Percentiles rank a stretch among this genome's conserved stretches.
Evolutionary conservation across 2,113 vertebrate species (phyloP).

Genomic region (Fregata magnificens): DNA sequence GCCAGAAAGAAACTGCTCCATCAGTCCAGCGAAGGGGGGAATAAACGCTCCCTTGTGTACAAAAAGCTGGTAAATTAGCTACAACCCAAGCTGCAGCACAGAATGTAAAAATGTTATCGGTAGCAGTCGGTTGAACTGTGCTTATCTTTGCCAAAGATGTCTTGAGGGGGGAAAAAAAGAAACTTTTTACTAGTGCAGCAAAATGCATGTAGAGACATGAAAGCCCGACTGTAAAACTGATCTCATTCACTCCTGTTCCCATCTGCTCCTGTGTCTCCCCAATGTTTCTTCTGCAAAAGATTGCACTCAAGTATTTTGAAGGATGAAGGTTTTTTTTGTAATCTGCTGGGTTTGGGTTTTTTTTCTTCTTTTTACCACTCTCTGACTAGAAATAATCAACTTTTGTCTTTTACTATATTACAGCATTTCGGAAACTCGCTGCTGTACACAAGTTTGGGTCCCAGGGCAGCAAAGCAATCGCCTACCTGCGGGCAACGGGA

Average conservation of each 20-base stretch:
- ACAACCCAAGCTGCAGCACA: not conserved
- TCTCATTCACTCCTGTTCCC: not conserved
- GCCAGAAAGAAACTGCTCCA: not conserved
- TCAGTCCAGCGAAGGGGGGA: not conserved
- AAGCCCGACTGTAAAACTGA: not conserved
- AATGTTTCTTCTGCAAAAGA: not conserved
- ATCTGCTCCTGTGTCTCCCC: not conserved
- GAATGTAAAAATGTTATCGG: not conserved
- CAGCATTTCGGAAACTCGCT: not conserved
- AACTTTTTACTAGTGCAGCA: not conserved
- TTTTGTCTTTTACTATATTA: not conserved
- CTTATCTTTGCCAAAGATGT: not conserved
- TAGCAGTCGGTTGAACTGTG: not conserved
- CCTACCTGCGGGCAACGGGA: rapidly evolving
- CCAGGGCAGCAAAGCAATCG: rapidly evolving
- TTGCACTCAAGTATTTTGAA: not conserved
- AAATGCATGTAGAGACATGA: not conserved
- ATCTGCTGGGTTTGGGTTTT: rapidly evolving
- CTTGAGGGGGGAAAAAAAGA: not conserved
- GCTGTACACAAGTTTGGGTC: too few species aligned
- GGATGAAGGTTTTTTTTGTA: not conserved
- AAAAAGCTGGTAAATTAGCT: not conserved
- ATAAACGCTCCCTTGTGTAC: not conserved
- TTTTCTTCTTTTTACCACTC: too few species aligned
- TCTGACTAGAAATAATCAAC: not conserved